These are phyloP conservation scores for Pantala flavescens DNA, from an alignment of 1,140 invertebrate genomes.

Conservation along the genomic window DNA sequence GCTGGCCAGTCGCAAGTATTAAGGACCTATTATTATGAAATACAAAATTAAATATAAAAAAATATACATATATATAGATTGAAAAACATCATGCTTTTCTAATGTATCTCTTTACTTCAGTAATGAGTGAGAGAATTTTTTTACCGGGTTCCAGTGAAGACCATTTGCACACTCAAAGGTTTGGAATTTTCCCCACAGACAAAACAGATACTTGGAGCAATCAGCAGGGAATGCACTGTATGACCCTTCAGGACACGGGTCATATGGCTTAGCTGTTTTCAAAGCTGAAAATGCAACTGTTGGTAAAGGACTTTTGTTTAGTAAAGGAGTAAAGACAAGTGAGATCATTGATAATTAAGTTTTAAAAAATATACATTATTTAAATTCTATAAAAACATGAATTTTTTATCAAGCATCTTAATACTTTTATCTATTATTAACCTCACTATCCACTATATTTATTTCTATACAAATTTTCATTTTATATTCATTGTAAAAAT, in stretches of 20 bases:
- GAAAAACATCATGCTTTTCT: neutral
- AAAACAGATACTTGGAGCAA: conserved; percentile 63
- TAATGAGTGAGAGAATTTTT: no score
- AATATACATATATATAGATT: neutral
- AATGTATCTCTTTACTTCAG: no score
- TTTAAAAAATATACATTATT: no score
- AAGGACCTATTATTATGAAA: conserved; percentile 20
- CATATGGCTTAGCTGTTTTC: neutral
- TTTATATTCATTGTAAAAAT: no score
- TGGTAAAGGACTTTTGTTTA: no score
- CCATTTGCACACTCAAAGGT: conserved; percentile 59
- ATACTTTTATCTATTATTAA: no score
- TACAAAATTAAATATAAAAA: neutral
- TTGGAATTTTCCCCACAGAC: conserved; percentile 65
- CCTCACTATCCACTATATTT: no score
- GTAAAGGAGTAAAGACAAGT: no score
- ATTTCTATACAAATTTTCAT: no score
- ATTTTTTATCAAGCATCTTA: no score
- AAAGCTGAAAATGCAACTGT: neutral
- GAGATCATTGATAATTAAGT: no score
- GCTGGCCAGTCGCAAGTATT: conserved; percentile 69
- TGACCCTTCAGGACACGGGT: conserved; percentile 48
- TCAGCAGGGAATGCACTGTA: conserved; percentile 52
- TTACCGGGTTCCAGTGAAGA: conserved; percentile 64
- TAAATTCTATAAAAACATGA: no score